A percentile compares a stretch with the other conserved stretches of the same genome.
phyloP scores from a whole-genome alignment of 2,113 vertebrate genomes.

The Lepisosteus osseus region DNA sequence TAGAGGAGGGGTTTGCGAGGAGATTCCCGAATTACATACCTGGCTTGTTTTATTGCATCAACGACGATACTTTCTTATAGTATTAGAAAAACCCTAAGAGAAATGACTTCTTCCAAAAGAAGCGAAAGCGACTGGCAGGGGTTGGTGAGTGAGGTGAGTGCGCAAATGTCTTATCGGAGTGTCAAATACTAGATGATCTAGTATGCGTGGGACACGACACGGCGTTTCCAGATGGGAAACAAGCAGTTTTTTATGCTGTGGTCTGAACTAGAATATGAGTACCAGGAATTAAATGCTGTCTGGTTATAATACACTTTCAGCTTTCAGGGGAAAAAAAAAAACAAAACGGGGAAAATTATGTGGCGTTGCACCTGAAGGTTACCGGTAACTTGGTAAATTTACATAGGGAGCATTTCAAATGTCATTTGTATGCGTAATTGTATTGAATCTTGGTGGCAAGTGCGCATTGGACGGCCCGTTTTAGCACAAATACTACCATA shows the following conservation, averaged over 20 bases:
- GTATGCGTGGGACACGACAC: background rate
- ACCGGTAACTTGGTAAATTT: too few relatives aligned
- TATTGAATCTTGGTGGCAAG: too few relatives aligned
- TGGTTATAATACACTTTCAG: background rate
- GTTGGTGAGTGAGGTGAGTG: slow-evolving; percentile 86
- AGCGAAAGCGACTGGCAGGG: slow-evolving; percentile 90
- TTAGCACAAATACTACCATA: too few relatives aligned
- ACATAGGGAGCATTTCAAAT: too few relatives aligned
- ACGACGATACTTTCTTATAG: too few relatives aligned
- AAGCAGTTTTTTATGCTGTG: background rate
- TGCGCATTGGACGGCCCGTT: too few relatives aligned
- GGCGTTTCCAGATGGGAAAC: background rate
- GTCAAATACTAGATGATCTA: background rate
- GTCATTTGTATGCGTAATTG: too few relatives aligned
- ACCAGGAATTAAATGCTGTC: background rate
- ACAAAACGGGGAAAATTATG: too few relatives aligned
- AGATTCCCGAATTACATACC: background rate
- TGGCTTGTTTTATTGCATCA: background rate
- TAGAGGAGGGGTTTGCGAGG: background rate
- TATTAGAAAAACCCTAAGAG: too few relatives aligned
- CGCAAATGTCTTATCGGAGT: background rate
- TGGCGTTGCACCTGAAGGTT: too few relatives aligned
- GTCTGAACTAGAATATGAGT: background rate
- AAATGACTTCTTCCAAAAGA: slow-evolving; percentile 63
- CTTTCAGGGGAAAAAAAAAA: too few relatives aligned